Conservation (phyloP, 2,888 invertebrate species). For the Chrysodeixis includens region DNA sequence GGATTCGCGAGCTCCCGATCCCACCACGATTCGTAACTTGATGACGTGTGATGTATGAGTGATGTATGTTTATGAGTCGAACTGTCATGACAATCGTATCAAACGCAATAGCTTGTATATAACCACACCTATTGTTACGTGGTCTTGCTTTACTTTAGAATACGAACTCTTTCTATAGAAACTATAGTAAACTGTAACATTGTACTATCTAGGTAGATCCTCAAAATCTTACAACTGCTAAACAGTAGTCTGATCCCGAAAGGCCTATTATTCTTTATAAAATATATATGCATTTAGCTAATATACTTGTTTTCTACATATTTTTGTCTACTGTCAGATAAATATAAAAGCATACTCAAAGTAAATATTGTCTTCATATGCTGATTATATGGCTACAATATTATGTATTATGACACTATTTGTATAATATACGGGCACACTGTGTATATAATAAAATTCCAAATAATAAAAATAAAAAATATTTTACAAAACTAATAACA, state of each 20-base stretch:
- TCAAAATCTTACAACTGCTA: conserved; percentile 53
- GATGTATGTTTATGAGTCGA: conserved; percentile 65
- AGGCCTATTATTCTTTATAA: conserved; percentile 58
- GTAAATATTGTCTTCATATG: conserved; percentile 81
- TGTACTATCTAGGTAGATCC: conserved; percentile 39
- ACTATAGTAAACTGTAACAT: conserved; percentile 39
- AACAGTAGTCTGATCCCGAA: conserved; percentile 47
- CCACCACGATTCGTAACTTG: conserved; percentile 49
- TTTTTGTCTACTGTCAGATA: conserved; percentile 81
- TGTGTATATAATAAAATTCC: conserved; percentile 76
- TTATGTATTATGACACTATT: conserved; percentile 81
- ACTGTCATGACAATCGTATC: conserved; percentile 50
- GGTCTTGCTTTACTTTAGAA: conserved; percentile 31
- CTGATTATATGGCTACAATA: conserved; percentile 82
- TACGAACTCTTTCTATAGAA: conserved; percentile 44
- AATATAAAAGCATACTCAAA: conserved; percentile 86
- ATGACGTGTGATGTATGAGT: conserved; percentile 70
- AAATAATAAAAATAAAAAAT: conserved; percentile 67
- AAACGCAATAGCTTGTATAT: conserved; percentile 37
- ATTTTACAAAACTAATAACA: conserved; percentile 78
- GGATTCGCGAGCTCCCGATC: conserved; percentile 49
- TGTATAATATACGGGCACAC: conserved; percentile 84
- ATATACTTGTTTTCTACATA: conserved; percentile 79
- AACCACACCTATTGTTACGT: conserved; percentile 45
- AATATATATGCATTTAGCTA: conserved; percentile 77